Conservation (phyloP, 2,888 invertebrate genomes). For the Augiades crinisus region DNA sequence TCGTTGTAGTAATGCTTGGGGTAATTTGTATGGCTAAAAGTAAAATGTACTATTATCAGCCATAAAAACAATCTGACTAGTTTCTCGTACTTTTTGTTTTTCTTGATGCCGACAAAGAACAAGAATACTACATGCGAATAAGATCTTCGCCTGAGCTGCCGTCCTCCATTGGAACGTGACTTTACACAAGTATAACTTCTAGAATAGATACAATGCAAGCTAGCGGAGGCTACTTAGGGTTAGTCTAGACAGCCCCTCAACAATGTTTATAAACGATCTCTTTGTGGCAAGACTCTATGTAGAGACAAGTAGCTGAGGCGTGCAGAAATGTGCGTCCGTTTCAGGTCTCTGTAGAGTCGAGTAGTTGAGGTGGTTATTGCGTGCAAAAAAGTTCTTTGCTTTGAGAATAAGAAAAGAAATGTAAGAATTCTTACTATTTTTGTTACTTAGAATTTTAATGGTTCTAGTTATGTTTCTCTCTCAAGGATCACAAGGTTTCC, state of each 20-base stretch:
- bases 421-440: too few relatives aligned
- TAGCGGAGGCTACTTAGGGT: conserved; percentile 11
- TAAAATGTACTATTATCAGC: background rate
- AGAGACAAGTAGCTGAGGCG: background rate
- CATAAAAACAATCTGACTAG: background rate
- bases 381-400: background rate
- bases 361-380: background rate
- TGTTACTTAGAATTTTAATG: too few relatives aligned
- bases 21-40: too few relatives aligned
- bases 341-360: background rate
- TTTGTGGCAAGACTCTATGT: conserved; percentile 1
- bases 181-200: conserved; percentile 6
- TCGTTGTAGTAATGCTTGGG: background rate
- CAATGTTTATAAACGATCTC: conserved; percentile 15
- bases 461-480: too few relatives aligned
- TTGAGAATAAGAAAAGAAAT: background rate
- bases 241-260: conserved; percentile 20
- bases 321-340: background rate
- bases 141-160: conserved; percentile 11
- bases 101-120: conserved; percentile 6
- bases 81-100: conserved; percentile 8
- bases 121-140: conserved; percentile 11
- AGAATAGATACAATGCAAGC: background rate
- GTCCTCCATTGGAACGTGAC: conserved; percentile 16
- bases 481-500: too few relatives aligned